Evolutionary conservation across 2,113 vertebrate genomes (phyloP), one percentile per base, ranked within the genome.

Genomic region (Gasterosteus aculeatus): DNA sequence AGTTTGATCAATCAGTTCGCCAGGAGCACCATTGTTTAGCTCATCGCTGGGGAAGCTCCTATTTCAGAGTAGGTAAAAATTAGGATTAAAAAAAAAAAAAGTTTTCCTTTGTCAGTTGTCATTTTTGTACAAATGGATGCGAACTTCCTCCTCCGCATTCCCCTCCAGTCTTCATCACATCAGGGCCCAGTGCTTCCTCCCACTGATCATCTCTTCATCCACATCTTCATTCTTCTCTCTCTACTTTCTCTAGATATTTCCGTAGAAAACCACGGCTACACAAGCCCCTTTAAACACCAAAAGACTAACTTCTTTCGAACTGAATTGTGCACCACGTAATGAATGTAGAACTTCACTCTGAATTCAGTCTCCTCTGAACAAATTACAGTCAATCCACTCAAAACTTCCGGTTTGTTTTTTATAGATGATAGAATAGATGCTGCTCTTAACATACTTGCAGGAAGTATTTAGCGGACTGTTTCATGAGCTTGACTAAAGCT

Each of bases 391-490:
- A 26, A 9, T 26, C 22, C 29, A 26, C 18, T 15, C 15, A 46
- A 42, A 75, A 29, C 29, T 4, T 76, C 69, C 3, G 12, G 38
- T 42, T 72, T 73, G 22, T n/a, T 19, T 19, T 51, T 51, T n/a
- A 54, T 2, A 12, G 59, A 54, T 54, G 59, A 54, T 54, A 38
- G 22, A 65, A 84, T 70, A 75, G 64, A 78, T 26, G 72, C 49
- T 22, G 7, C 51, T 19, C 7, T 44, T 16, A 31, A 54, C 29
- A 41, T 47, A 59, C 70, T 75, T 77, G 16, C 66, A 56, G 78
- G 47, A 84, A 80, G 78, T 69, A 84, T 79, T 82, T 73, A 47
- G 53, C 59, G 49, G 75, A 68, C 72, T 53, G 78, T 53, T 82
- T 81, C 22, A 33, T 78, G 71, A 54, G 31, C 56, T 57, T 39